Evolutionary conservation across 2,113 vertebrate genomes (phyloP).

Genomic region (Bubo blakistoni): DNA sequence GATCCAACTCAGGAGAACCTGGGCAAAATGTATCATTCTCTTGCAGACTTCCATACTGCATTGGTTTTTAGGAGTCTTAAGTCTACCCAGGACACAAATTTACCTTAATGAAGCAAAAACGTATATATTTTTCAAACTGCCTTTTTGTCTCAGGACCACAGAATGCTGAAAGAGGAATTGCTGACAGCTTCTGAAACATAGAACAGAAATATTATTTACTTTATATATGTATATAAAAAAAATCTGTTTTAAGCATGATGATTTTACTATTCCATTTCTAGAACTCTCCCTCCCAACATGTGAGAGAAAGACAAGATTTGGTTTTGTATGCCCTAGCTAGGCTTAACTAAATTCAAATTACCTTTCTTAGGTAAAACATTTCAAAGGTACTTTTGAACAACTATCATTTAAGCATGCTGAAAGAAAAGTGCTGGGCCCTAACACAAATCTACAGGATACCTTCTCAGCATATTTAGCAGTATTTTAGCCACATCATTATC

Average conservation of each 20-base stretch:
- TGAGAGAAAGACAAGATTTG: not conserved
- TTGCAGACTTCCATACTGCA: not conserved
- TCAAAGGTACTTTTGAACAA: not conserved
- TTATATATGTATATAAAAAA: not conserved
- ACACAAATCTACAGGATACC: not conserved
- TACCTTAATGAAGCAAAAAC: slow-evolving; percentile 98
- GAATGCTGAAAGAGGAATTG: slow-evolving; percentile 92
- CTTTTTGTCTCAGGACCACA: slow-evolving; percentile 81
- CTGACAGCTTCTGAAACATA: slow-evolving; percentile 85
- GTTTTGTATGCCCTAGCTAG: not conserved
- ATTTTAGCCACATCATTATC: not conserved
- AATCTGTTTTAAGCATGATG: not conserved
- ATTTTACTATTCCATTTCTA: not conserved
- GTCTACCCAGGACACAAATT: not conserved
- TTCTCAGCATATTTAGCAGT: not conserved
- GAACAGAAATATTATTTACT: slow-evolving; percentile 3
- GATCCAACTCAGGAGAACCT: not conserved
- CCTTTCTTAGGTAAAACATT: not conserved
- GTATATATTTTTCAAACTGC: slow-evolving; percentile 93
- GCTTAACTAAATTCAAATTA: not conserved
- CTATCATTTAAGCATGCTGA: not conserved
- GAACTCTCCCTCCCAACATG: not conserved
- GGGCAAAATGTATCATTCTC: not conserved
- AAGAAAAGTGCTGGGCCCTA: not conserved
- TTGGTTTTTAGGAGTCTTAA: not conserved